Evolutionary conservation across 2,888 invertebrate species (phyloP), one percentile per base, ranked within the genome.

Genomic region (Pseudococcus longispinus): DNA sequence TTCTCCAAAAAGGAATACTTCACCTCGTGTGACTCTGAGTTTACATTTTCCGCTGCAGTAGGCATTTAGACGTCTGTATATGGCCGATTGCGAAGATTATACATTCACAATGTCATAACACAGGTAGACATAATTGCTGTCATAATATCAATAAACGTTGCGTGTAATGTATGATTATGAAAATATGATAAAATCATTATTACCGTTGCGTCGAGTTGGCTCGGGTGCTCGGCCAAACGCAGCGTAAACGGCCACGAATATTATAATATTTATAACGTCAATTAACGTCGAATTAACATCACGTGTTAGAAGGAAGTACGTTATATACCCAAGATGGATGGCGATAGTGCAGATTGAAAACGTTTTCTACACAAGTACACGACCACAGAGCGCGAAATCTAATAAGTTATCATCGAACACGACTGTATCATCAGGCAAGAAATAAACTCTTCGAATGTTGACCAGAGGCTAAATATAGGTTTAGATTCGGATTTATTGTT

Each of bases 241-340:
- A 46, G 15, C 37, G 37, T 13, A 51, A 51, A 51, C 26, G 15
- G 29, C 18, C 8, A 37, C 74, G 37, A 74, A 74, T 37, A 29
- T 74, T 74, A 74, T 32, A 32, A 74, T 74, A 74, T 74, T 74
- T 74, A 74, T 74, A 74, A 74, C 74, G n/a, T 74, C 74, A 74
- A 74, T 74, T 74, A 74, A 74, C 37, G 74, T 74, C 74, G 74
- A 74, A 74, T 74, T 74, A 74, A 37, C 74, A n/a, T 29, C 74
- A 74, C 37, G 74, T 74, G 74, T 74, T 74, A 37, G 37, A 37
- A 37, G 37, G 9, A 74, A 18, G 44, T 15, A 46, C n/a, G 51
- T n/a, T 15, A 51, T 51, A 74, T n/a, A 74, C 70, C 26, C 20
- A 9, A 1, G 65, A 65, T 23, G 13, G 65, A 13, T n/a, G 51